Evolutionary conservation across 37 sponge, comb jelly and placozoan species (phyloP).

Genomic region (Spongia lamella): DNA sequence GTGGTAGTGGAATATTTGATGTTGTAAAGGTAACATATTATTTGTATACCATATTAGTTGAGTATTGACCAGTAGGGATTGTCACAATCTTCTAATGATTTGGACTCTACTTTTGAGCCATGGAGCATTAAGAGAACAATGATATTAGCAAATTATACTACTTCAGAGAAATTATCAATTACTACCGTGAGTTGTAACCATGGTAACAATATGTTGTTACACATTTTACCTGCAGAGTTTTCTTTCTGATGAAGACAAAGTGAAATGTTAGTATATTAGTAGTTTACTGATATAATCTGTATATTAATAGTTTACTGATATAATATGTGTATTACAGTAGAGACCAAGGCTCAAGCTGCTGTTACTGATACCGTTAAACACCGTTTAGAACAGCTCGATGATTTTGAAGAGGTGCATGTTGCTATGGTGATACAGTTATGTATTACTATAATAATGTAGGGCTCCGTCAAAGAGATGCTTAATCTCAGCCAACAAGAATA

Average conservation of each 20-base stretch:
- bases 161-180: conserved; percentile 86
- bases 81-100: not conserved
- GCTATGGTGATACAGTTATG: not conserved
- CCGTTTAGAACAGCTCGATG: conserved; percentile 96
- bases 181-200: conserved; percentile 70
- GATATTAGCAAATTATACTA: conserved; percentile 87
- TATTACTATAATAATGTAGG: conserved; percentile 43
- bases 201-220: not conserved
- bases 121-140: conserved; percentile 83
- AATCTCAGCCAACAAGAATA: conserved; percentile 95
- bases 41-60: not conserved
- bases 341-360: conserved; percentile 85
- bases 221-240: conserved; percentile 56
- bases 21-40: conserved; percentile 10
- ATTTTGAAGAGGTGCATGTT: conserved; percentile 77
- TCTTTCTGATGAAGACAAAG: conserved; percentile 77
- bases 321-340: conserved; percentile 57
- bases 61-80: not conserved
- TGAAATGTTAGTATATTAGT: conserved; percentile 58
- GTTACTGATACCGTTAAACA: conserved; percentile 83
- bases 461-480: conserved; percentile 83
- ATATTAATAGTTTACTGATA: not conserved
- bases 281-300: not conserved
- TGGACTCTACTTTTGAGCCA: conserved; percentile 75
- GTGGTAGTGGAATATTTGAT: conserved; percentile 18